A percentile compares a stretch with the other conserved stretches of the same genome.
Evolutionary conservation across 2,888 invertebrate genomes (phyloP).

Genomic region (Ephialtes manifestator): DNA sequence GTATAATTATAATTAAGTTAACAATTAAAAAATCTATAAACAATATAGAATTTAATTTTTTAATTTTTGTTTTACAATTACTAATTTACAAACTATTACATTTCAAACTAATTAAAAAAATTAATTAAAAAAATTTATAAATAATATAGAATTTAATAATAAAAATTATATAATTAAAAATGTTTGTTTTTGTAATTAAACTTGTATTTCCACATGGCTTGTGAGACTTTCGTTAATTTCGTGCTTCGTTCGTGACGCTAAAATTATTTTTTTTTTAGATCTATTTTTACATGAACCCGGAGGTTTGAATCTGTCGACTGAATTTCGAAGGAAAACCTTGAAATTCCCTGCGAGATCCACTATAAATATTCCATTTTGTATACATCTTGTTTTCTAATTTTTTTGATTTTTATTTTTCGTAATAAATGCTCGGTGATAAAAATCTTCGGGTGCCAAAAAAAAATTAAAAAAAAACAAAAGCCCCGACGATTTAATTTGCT

Average conservation of each 20-base stretch:
- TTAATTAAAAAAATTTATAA: too few relatives aligned
- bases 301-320: constrained; percentile 9
- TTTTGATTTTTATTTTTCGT: not conserved
- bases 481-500: constrained; percentile 1
- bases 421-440: constrained; percentile 5
- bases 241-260: not conserved
- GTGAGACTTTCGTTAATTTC: not conserved
- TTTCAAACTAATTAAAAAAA: too few relatives aligned
- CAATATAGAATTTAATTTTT: too few relatives aligned
- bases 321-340: constrained; percentile 29
- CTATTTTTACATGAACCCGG: constrained; percentile 49
- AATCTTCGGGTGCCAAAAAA: constrained; percentile 1
- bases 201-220: too few relatives aligned
- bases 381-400: not conserved
- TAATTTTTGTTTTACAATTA: too few relatives aligned
- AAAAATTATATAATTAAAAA: too few relatives aligned
- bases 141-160: too few relatives aligned
- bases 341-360: constrained; percentile 49
- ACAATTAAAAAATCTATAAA: too few relatives aligned
- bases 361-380: constrained; percentile 39
- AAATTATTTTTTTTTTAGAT: constrained; percentile 3
- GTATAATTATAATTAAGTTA: too few relatives aligned
- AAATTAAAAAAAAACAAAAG: too few relatives aligned
- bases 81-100: too few relatives aligned
- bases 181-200: too few relatives aligned